These are phyloP conservation scores for Rhadina sibilatrix DNA, from an alignment of 2,113 vertebrate genomes.

Conservation along the genomic window DNA sequence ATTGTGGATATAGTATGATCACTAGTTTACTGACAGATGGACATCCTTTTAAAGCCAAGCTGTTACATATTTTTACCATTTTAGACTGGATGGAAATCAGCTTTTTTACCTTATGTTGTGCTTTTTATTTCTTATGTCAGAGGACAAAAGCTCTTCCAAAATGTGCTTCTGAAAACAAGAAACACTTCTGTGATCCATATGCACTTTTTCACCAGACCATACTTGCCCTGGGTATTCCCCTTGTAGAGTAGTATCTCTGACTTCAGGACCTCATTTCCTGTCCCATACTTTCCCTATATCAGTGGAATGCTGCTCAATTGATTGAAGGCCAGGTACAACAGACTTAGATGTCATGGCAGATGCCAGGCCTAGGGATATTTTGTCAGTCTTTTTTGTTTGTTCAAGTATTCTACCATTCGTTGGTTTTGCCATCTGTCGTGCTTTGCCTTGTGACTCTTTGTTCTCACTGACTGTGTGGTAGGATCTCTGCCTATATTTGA, in stretches of 20 bases:
- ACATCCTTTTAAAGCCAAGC: conserved; percentile 7
- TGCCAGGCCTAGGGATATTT: conserved; percentile 14
- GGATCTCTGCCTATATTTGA: not conserved
- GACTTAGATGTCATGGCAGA: conserved; percentile 24
- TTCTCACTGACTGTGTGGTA: not conserved
- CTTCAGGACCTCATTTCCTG: not conserved
- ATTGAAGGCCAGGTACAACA: conserved; percentile 18
- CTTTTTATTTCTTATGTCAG: conserved; percentile 8
- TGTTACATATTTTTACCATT: not conserved
- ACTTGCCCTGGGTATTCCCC: not conserved
- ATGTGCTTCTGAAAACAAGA: not conserved
- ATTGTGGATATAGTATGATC: not conserved
- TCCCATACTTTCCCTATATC: not conserved
- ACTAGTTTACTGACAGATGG: conserved; percentile 16
- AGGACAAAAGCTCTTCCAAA: not conserved
- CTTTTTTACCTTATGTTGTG: not conserved
- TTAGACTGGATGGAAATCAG: not conserved
- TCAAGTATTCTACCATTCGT: not conserved
- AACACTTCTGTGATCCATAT: not conserved
- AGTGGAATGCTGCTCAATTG: not conserved
- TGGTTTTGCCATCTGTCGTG: conserved; percentile 30
- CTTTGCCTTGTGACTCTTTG: not conserved
- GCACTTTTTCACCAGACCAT: not conserved
- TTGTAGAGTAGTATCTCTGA: not conserved
- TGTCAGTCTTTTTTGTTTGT: not conserved